These are phyloP conservation scores for Stenotaenia linearis DNA, from an alignment of 2,888 invertebrate species.

Conservation along the genomic window DNA sequence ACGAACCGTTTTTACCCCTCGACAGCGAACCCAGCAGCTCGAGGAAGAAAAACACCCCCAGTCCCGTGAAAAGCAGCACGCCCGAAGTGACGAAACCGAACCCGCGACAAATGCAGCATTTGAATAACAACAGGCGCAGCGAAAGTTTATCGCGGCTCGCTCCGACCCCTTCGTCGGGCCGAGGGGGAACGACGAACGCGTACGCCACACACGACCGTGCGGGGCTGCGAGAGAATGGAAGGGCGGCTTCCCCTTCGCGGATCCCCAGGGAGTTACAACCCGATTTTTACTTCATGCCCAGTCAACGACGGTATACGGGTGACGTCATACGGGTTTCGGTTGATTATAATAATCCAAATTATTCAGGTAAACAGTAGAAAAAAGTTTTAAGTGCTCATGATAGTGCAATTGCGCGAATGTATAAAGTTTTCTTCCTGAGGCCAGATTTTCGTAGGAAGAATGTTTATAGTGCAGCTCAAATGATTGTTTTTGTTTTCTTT, in stretches of 20 bases:
- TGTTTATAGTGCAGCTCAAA: no score
- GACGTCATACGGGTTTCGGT: constrained; percentile 80
- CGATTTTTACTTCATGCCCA: constrained; percentile 93
- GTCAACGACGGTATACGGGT: constrained; percentile 86
- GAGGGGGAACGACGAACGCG: constrained; percentile 39
- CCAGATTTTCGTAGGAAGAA: no score
- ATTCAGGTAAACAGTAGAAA: constrained; percentile 33
- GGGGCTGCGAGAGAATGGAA: neutral
- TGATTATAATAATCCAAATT: constrained; percentile 61
- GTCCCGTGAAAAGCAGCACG: constrained; percentile 27
- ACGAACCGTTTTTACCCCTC: constrained; percentile 65
- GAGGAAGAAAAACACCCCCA: neutral
- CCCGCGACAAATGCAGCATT: constrained; percentile 1
- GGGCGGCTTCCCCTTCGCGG: neutral
- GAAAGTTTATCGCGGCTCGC: constrained; percentile 35
- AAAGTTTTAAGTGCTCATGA: neutral
- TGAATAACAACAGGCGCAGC: constrained; percentile 30
- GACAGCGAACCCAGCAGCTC: constrained; percentile 38
- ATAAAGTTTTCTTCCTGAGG: no score
- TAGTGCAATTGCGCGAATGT: no score
- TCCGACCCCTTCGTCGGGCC: neutral
- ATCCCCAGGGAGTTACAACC: constrained; percentile 54
- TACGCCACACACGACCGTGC: constrained; percentile 55
- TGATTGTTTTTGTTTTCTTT: no score
- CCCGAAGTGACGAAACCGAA: constrained; percentile 14